phyloP scores from a whole-genome alignment of 37 sponge, comb jelly and placozoan genomes.

The Beroe ovata region DNA sequence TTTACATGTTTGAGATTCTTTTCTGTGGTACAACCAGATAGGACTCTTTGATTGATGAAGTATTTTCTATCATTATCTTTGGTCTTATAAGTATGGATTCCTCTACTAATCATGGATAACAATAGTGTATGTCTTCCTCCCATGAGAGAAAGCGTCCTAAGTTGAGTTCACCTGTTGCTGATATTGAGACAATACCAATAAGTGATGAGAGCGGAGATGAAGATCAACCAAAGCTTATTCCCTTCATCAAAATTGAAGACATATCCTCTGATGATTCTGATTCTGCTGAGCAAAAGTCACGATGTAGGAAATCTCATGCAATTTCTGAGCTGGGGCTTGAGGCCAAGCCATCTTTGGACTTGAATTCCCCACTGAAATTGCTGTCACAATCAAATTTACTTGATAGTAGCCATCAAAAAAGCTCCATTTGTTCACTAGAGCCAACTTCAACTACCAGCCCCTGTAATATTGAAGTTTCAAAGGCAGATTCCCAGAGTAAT shows the following conservation, averaged over 20 bases:
- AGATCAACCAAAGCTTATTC: background rate
- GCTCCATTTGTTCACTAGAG: background rate
- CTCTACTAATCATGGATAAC: too few relatives aligned
- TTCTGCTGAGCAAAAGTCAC: background rate
- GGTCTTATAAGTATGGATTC: too few relatives aligned
- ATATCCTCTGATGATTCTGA: conserved; percentile 1
- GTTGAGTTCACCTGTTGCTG: background rate
- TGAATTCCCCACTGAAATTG: conserved; percentile 26
- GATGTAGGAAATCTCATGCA: too few relatives aligned
- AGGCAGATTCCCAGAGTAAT: conserved; percentile 61
- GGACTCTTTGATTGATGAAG: too few relatives aligned
- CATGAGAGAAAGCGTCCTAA: conserved; percentile 10
- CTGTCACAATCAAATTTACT: background rate
- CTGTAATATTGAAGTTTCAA: conserved; percentile 25
- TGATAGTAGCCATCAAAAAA: background rate
- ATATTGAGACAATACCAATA: conserved; percentile 33
- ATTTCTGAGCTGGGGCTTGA: background rate
- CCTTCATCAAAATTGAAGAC: conserved; percentile 22
- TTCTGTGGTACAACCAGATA: too few relatives aligned
- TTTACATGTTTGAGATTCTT: too few relatives aligned
- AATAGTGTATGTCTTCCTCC: background rate
- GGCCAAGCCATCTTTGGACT: background rate
- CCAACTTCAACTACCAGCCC: background rate
- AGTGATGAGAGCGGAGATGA: conserved; percentile 35
- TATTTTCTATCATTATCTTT: too few relatives aligned